These are phyloP conservation scores for Malurus splendens DNA, from an alignment of 2,797 vertebrate genomes.

Conservation along the genomic window DNA sequence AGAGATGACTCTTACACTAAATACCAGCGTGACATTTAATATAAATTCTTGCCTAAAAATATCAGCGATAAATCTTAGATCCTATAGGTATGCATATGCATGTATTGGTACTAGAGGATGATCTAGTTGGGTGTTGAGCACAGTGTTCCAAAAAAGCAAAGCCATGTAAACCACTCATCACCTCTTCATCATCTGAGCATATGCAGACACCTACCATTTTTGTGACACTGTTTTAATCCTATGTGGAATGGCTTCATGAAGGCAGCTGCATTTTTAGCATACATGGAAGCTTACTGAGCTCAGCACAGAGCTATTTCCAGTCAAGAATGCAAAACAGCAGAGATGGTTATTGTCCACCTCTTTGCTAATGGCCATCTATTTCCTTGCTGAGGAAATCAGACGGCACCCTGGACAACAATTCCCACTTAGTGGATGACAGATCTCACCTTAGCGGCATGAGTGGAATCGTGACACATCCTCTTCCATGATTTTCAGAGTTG, in stretches of 20 bases:
- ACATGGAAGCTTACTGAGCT: not conserved
- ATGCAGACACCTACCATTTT: slow-evolving; percentile 14
- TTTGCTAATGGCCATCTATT: not conserved
- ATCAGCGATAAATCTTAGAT: not conserved
- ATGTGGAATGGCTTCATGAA: not conserved
- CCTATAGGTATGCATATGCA: not conserved
- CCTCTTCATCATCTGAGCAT: slow-evolving; percentile 4
- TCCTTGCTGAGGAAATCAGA: not conserved
- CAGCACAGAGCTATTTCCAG: not conserved
- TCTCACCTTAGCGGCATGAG: not conserved
- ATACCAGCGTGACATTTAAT: slow-evolving; percentile 10
- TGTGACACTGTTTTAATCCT: not conserved
- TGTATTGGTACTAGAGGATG: not conserved
- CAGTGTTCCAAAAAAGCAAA: not conserved
- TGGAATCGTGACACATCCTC: not conserved
- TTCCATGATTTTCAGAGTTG: not conserved
- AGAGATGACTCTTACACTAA: not conserved
- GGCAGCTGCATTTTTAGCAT: not conserved
- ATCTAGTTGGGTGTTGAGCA: not conserved
- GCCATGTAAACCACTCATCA: not conserved
- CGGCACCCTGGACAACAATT: not conserved
- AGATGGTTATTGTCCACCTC: not conserved
- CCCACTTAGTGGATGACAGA: not conserved
- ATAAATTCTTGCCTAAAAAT: slow-evolving; percentile 29
- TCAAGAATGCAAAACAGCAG: not conserved